Conservation (phyloP, 2,113 vertebrate genomes). For the Hippocampus mohnikei region DNA sequence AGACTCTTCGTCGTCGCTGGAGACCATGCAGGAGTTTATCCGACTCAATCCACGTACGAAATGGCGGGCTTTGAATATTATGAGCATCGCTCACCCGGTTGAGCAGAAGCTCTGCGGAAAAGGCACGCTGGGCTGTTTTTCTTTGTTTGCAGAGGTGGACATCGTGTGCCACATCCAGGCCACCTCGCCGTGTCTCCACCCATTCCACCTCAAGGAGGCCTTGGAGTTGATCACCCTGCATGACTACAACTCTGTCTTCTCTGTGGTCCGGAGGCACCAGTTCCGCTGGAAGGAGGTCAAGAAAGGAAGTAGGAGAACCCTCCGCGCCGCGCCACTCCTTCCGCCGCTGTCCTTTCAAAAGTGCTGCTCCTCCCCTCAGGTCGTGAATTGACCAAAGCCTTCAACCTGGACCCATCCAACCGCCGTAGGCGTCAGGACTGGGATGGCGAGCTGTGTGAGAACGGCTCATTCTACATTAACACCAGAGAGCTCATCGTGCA, state of each 20-base stretch:
- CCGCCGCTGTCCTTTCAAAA: not conserved
- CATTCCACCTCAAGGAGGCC: slow-evolving; percentile 80
- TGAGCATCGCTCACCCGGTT: too few relatives aligned
- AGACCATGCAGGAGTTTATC: slow-evolving; percentile 86
- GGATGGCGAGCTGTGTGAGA: slow-evolving; percentile 91
- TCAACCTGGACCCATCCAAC: slow-evolving; percentile 80
- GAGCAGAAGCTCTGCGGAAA: too few relatives aligned
- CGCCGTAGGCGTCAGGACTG: slow-evolving; percentile 90
- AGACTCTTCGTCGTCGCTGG: slow-evolving; percentile 85
- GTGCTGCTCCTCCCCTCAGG: slow-evolving; percentile 21
- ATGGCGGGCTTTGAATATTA: too few relatives aligned
- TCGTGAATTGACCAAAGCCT: slow-evolving; percentile 63
- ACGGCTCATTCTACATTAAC: slow-evolving; percentile 91
- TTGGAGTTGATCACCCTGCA: slow-evolving; percentile 71
- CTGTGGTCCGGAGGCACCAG: slow-evolving; percentile 87
- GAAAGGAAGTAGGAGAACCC: slow-evolving; percentile 72
- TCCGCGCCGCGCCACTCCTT: not conserved
- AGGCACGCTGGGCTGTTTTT: not conserved
- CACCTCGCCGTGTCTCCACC: slow-evolving; percentile 92
- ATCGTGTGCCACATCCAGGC: slow-evolving; percentile 92
- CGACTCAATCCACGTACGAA: slow-evolving; percentile 73
- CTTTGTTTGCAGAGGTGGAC: slow-evolving; percentile 77
- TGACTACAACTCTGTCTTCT: slow-evolving; percentile 86
- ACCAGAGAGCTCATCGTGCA: slow-evolving; percentile 73
- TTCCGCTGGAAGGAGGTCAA: slow-evolving; percentile 91